A percentile compares a stretch with the other conserved stretches of the same genome.
phyloP scores from a whole-genome alignment of 1,140 invertebrate species.

The Euura lappo region DNA sequence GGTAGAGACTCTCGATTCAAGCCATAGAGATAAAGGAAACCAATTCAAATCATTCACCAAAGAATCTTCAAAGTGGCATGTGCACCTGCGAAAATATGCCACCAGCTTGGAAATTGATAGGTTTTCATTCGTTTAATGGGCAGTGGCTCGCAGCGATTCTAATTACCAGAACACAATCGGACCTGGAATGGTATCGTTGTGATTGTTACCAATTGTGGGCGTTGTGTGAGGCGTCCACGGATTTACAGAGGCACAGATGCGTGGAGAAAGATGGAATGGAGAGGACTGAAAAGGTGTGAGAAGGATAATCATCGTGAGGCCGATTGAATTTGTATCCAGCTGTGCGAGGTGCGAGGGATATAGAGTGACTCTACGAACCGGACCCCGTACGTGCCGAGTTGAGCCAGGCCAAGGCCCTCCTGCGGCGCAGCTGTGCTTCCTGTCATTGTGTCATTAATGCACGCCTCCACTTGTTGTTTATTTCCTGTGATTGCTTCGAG shows the following conservation, averaged over 20 bases:
- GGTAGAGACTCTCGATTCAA: too few relatives aligned
- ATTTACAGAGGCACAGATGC: background rate
- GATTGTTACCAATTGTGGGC: background rate
- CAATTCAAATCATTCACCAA: background rate
- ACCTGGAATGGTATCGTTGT: background rate
- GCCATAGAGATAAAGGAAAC: too few relatives aligned
- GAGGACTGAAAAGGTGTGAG: background rate
- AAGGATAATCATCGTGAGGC: background rate
- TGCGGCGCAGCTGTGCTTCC: background rate
- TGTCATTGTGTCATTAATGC: constrained; percentile 7
- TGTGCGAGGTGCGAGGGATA: background rate
- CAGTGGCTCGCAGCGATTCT: background rate
- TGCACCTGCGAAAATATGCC: background rate
- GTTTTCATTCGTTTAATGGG: background rate
- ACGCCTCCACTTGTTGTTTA: constrained; percentile 4
- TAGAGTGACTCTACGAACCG: constrained; percentile 4
- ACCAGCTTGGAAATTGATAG: background rate
- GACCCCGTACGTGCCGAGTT: background rate
- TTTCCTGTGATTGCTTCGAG: background rate
- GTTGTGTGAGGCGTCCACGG: background rate
- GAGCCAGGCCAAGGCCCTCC: background rate
- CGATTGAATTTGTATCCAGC: constrained; percentile 7
- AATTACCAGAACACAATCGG: background rate
- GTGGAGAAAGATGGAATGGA: background rate
- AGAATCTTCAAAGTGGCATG: background rate